A percentile compares a stretch with the other conserved stretches of the same genome.
These are phyloP conservation scores for Drosophila heteroneura DNA, from an alignment of 2,888 invertebrate genomes.

Conservation along the genomic window DNA sequence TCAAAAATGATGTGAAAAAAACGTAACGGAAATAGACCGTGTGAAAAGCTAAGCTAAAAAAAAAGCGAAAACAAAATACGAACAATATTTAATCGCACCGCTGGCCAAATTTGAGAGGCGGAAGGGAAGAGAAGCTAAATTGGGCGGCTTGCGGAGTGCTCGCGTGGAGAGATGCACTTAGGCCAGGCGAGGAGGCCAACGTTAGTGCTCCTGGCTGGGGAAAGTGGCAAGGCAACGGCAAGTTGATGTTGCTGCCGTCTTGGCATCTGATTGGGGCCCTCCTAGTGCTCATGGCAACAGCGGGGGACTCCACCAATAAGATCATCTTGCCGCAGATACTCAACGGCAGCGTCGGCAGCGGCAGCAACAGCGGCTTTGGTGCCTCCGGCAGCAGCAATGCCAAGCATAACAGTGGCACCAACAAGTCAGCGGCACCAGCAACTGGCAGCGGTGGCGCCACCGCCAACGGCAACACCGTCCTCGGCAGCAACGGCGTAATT, in stretches of 20 bases:
- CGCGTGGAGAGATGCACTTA: constrained; percentile 65
- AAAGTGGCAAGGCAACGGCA: constrained; percentile 66
- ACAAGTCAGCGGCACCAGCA: constrained; percentile 42
- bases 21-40: neutral
- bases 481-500: constrained; percentile 79
- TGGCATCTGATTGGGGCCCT: constrained; percentile 85
- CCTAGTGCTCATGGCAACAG: constrained; percentile 85
- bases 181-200: constrained; percentile 64
- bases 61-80: constrained; percentile 1
- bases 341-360: constrained; percentile 64
- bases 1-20: neutral
- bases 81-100: constrained; percentile 9
- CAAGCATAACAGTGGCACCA: constrained; percentile 48
- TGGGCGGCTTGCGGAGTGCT: constrained; percentile 4
- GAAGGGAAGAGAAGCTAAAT: constrained; percentile 21
- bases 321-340: constrained; percentile 82
- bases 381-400: constrained; percentile 25
- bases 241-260: constrained; percentile 85
- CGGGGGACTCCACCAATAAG: constrained; percentile 85
- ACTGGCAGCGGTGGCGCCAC: constrained; percentile 53
- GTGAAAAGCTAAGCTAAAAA: constrained; percentile 19
- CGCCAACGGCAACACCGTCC: constrained; percentile 61
- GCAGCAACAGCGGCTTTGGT: constrained; percentile 36
- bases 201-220: constrained; percentile 64
- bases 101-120: neutral